Conservation (phyloP, 1,140 invertebrate genomes). For the Lepidostoma basale region DNA sequence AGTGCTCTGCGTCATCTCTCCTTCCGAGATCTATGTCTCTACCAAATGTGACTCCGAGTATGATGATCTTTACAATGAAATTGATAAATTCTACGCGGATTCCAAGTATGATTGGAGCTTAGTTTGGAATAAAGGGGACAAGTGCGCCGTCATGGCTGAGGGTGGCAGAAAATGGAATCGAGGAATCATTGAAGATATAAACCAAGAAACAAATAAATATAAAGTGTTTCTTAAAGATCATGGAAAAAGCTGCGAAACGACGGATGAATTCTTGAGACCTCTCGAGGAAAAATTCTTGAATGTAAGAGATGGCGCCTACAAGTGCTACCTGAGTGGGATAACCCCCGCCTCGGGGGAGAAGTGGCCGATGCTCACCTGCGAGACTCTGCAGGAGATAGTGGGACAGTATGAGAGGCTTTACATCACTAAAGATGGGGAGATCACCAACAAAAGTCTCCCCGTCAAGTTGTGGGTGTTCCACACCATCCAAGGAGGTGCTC, state of each 20-base stretch:
- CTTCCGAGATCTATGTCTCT: slow-evolving; percentile 61
- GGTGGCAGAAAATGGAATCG: slow-evolving; percentile 61
- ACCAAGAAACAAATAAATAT: slow-evolving; percentile 46
- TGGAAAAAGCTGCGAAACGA: slow-evolving; percentile 57
- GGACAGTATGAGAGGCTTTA: slow-evolving; percentile 54
- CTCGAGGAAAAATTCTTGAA: slow-evolving; percentile 54
- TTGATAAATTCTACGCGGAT: slow-evolving; percentile 60
- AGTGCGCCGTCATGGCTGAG: slow-evolving; percentile 57
- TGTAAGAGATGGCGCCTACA: slow-evolving; percentile 57
- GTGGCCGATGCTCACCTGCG: slow-evolving; percentile 62
- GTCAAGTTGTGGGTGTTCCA: slow-evolving; percentile 64
- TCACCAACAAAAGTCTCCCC: slow-evolving; percentile 58
- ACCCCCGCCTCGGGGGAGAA: slow-evolving; percentile 58
- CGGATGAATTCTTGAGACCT: slow-evolving; percentile 51
- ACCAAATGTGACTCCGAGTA: slow-evolving; percentile 51
- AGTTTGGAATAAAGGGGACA: slow-evolving; percentile 53
- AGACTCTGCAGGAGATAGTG: slow-evolving; percentile 61
- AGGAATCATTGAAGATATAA: slow-evolving; percentile 56
- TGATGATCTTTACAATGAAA: slow-evolving; percentile 53
- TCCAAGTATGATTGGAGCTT: slow-evolving; percentile 46
- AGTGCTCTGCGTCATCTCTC: slow-evolving; percentile 57
- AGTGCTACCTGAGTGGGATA: slow-evolving; percentile 64
- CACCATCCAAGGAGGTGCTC: slow-evolving; percentile 52
- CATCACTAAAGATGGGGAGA: slow-evolving; percentile 55
- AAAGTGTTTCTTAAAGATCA: slow-evolving; percentile 63